Evolutionary conservation across 2,113 vertebrate genomes (phyloP), one percentile per base, ranked within the genome.

Genomic region (Nyctereutes procyonoides): DNA sequence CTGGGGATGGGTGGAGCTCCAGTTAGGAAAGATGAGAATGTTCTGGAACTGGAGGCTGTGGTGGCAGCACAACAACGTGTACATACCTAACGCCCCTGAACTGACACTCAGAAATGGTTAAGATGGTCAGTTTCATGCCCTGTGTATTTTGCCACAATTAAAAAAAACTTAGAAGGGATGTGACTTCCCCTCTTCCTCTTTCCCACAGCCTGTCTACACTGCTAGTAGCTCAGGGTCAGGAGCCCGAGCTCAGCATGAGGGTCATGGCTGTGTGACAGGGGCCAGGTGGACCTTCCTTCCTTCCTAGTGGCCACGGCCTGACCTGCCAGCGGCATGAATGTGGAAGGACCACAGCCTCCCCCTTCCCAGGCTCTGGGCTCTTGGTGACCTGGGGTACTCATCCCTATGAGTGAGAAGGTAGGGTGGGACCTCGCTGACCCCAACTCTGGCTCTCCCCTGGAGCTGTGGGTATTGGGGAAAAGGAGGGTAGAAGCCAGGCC

Each of bases 301-400:
- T 58, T 28, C 35, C 4, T 0, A 11, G 30, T 9, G 11, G 56
- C 55, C 48, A 35, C 12, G 20, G 32, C 65, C 65, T 22, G 7
- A 1, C 76, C 24, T 19, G 9, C 1, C 22, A 5, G 56, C 3
- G 3, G 48, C 0, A 0, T n/a, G 19, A 32, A 19, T 24, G 53
- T 14, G 17, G 6, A 60, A 63, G 30, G 20, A 51, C 43, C 67
- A 32, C 15, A 14, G 48, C 19, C 6, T 10, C 65, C n/a, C 48
- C 19, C 77, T 38, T 20, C 35, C 67, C 43, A 56, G 77, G n/a
- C 10, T 3, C 58, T 5, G 20, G 8, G 51, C 35, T 65, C 69
- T n/a, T 35, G 35, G 5, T 51, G 32, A 32, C 26, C 71, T 12
- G 24, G 55, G 51, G 74, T 53, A 14, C 22, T 22, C 5, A 9